A percentile compares a stretch with the other conserved stretches of the same genome.
phyloP scores from a whole-genome alignment of 2,888 invertebrate genomes.

The Drosophila anomalipes region DNA sequence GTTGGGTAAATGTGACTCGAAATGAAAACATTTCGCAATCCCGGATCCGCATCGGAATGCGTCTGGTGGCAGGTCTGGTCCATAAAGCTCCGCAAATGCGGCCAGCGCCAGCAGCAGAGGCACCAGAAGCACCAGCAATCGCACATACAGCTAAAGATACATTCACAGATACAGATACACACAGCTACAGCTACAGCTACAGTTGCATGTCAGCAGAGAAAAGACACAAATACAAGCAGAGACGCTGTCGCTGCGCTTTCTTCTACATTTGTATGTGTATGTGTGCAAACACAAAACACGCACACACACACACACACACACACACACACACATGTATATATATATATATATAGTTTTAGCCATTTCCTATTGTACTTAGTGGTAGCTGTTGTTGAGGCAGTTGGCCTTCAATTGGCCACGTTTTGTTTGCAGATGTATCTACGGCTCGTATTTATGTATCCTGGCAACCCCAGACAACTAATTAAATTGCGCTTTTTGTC shows the following conservation, averaged over 20 bases:
- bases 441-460: constrained; percentile 22
- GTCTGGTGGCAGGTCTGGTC: constrained; percentile 53
- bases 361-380: constrained; percentile 24
- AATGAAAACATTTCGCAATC: constrained; percentile 82
- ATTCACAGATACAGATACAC: constrained; percentile 12
- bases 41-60: constrained; percentile 82
- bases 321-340: rapidly evolving
- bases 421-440: constrained; percentile 51
- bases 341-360: constrained; percentile 14
- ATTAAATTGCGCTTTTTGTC: constrained; percentile 78
- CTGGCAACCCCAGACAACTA: constrained; percentile 65
- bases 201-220: constrained; percentile 17
- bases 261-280: neutral
- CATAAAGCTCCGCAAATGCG: constrained; percentile 69
- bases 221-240: constrained; percentile 14
- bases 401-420: constrained; percentile 69
- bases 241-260: constrained; percentile 16
- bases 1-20: constrained; percentile 69
- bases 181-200: constrained; percentile 6
- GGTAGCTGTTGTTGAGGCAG: constrained; percentile 22
- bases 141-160: constrained; percentile 27
- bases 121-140: constrained; percentile 14
- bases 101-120: constrained; percentile 42
- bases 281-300: neutral
- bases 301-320: too few relatives aligned